Conservation (phyloP, 1,140 invertebrate species). For the Tetranychus urticae region DNA sequence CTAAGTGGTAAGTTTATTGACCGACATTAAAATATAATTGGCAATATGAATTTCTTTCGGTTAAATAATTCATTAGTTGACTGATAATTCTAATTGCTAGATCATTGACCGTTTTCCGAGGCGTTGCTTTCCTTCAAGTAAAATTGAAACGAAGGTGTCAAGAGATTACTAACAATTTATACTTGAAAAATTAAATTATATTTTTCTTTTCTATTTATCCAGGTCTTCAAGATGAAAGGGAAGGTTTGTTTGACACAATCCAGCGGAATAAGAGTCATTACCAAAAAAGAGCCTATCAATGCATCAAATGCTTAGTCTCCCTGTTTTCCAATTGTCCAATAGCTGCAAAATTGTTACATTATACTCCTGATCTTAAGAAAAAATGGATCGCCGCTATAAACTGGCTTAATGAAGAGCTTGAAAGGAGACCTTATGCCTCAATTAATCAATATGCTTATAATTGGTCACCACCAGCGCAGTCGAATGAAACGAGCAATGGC, state of each 20-base stretch:
- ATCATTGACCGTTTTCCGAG: too few species aligned
- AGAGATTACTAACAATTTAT: neutral
- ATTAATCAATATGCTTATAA: constrained; percentile 51
- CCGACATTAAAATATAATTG: neutral
- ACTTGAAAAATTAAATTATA: neutral
- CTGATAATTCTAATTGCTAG: too few species aligned
- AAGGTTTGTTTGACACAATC: constrained; percentile 80
- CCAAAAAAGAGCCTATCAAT: constrained; percentile 86
- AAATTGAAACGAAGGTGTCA: too few species aligned
- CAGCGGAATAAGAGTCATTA: constrained; percentile 73
- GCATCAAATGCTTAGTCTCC: constrained; percentile 79
- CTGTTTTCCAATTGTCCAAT: constrained; percentile 56
- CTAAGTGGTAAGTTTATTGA: constrained; percentile 35
- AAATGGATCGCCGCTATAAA: constrained; percentile 70
- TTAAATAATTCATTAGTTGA: neutral
- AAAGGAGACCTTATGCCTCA: constrained; percentile 30
- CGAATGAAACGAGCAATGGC: constrained; percentile 81
- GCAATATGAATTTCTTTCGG: neutral
- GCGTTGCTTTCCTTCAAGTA: too few species aligned
- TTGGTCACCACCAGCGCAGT: constrained; percentile 77
- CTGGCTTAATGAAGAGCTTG: constrained; percentile 85
- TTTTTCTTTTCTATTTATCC: constrained; percentile 9
- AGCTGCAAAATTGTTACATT: constrained; percentile 45
- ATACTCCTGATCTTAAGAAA: constrained; percentile 44
- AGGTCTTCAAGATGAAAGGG: constrained; percentile 67